Base-by-base conservation (phyloP, 2,888 invertebrate species). In the Harmothoe impar region DNA sequence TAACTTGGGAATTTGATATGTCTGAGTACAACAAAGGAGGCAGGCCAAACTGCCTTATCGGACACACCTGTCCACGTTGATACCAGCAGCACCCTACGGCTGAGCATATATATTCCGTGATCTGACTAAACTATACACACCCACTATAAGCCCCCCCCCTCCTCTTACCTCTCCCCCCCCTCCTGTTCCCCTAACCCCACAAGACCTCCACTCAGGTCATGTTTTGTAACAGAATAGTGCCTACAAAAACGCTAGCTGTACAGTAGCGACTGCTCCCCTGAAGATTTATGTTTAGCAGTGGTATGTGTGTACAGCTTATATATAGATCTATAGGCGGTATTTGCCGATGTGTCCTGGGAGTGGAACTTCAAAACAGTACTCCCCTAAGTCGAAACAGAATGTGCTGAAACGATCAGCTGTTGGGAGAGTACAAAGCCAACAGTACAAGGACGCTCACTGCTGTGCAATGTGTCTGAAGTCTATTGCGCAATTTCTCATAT, bases 1-100 rank as follows among this genome's bases (percentile, higher is more conserved):
- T 43, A 81, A 81, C 81, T 81, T 81, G 81, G 81, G 43, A 81
- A 81, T 81, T 33, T 81, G 81, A 81, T 81, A 81, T n/a, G 43
- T 81, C 81, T 43, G 43, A 15, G 81, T 35, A 33, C 35, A 81
- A 81, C 81, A 35, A 81, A 81, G 81, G 35, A 0, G 77, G 77
- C 33, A 3, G 81, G 23, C 81, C 77, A 31, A 29, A 3, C 77
- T 29, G 77, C 23, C n/a, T 81, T 43, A 43, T 43, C 81, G 23
- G 20, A 33, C 81, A 81, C 81, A 81, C 81, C 81, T 81, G 81
- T 35, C 81, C n/a, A 43, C 7, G 81, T 43, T n/a, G 81, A 43
- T 81, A 43, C 81, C 35, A 15, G 15, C 29, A 29, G 5, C n/a
- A 15, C 72, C 3, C 72, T 62, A n/a, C 15, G 29, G 72, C 17